A percentile compares a stretch with the other conserved stretches of the same genome.
phyloP scores from a whole-genome alignment of 1,140 invertebrate genomes.

The Zaprionus ornatus region DNA sequence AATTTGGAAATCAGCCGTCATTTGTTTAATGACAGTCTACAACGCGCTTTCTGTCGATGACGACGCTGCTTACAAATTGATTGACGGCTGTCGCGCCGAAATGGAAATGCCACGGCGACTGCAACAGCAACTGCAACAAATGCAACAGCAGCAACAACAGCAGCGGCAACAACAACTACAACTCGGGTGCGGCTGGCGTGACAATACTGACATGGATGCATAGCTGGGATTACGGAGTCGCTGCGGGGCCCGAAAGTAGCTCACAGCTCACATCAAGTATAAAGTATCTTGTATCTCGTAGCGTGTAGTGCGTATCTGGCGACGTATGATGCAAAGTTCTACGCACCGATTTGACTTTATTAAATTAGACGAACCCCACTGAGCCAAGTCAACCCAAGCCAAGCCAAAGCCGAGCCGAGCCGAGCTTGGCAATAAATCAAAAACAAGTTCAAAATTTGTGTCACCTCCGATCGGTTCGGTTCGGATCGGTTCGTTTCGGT shows the following conservation, averaged over 20 bases:
- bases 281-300: not conserved
- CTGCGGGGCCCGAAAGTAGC: not conserved
- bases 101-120: constrained; percentile 65
- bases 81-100: constrained; percentile 73
- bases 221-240: constrained; percentile 51
- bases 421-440: constrained; percentile 56
- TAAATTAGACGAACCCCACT: constrained; percentile 55
- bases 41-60: constrained; percentile 16
- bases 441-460: constrained; percentile 65
- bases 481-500: not conserved
- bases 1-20: constrained; percentile 75
- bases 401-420: constrained; percentile 12
- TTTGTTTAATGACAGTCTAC: constrained; percentile 74
- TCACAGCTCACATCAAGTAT: constrained; percentile 19
- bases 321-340: constrained; percentile 46
- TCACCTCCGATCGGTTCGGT: constrained; percentile 39
- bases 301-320: constrained; percentile 8
- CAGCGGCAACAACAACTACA: constrained; percentile 6
- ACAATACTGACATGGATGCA: constrained; percentile 65
- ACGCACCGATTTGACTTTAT: constrained; percentile 74
- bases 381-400: constrained; percentile 12
- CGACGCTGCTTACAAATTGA: constrained; percentile 69
- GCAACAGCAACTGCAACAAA: not conserved
- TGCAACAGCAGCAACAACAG: not conserved
- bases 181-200: constrained; percentile 58